Conservation (phyloP, 2,888 invertebrate species). For the Andrena dorsata region DNA sequence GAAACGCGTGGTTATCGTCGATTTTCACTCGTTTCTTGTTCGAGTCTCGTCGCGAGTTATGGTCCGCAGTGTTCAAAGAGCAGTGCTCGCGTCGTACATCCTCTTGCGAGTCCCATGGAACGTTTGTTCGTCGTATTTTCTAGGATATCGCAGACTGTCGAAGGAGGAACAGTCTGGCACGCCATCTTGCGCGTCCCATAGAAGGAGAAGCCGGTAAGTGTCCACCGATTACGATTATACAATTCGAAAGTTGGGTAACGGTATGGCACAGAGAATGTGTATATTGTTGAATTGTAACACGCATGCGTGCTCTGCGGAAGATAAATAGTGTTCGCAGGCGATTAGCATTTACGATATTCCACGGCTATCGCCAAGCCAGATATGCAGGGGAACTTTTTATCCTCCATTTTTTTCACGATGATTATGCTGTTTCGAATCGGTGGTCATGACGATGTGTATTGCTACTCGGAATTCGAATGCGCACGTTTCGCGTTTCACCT, state of each 20-base stretch:
- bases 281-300: not conserved
- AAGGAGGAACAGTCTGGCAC: not conserved
- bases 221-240: not conserved
- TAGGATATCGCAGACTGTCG: not conserved
- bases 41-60: not conserved
- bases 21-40: not conserved
- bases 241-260: not conserved
- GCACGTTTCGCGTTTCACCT: not conserved
- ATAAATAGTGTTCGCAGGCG: not conserved
- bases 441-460: not conserved
- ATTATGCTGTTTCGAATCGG: not conserved
- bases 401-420: conserved; percentile 5
- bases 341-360: conserved; percentile 38
- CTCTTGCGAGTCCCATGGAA: no score
- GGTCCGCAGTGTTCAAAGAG: not conserved
- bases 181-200: not conserved
- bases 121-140: no score
- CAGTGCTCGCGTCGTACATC: not conserved
- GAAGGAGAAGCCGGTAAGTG: not conserved
- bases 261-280: not conserved
- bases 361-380: conserved; percentile 15
- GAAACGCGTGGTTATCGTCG: not conserved
- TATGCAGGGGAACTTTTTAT: conserved; percentile 2
- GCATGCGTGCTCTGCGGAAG: not conserved
- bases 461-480: not conserved